Evolutionary conservation across 2,888 invertebrate genomes (phyloP).

Genomic region (Agrypnus murinus): DNA sequence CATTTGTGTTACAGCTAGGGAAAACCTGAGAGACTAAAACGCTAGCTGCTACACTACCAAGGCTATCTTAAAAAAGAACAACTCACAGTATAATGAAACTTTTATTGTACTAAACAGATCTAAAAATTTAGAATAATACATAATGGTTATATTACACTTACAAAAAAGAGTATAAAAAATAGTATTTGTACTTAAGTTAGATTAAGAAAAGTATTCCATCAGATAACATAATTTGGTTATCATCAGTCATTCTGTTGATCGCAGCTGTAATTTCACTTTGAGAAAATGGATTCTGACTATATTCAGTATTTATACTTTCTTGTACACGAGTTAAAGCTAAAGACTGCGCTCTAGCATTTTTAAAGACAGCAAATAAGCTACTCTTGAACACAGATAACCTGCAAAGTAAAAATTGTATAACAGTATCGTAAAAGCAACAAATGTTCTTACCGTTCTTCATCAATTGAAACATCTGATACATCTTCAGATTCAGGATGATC

Average conservation of each 20-base stretch:
- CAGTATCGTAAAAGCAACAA: no score
- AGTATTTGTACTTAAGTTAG: no score
- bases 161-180: no score
- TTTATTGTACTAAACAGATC: no score
- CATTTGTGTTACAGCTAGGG: no score
- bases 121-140: no score
- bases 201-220: constrained; percentile 90
- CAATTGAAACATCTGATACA: constrained; percentile 52
- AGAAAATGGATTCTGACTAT: constrained; percentile 76
- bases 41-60: no score
- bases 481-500: constrained; percentile 45
- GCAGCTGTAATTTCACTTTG: constrained; percentile 85
- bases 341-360: constrained; percentile 84
- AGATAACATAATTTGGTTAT: constrained; percentile 94
- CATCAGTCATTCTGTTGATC: constrained; percentile 87
- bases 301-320: constrained; percentile 78
- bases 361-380: constrained; percentile 84
- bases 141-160: no score
- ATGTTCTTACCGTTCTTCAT: constrained; percentile 53
- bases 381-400: constrained; percentile 82
- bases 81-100: no score
- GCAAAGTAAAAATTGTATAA: constrained; percentile 54
- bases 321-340: constrained; percentile 80
- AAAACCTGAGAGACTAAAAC: no score
- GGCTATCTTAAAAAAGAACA: no score